Evolutionary conservation across 2,113 vertebrate species (phyloP).

Genomic region (Morone chrysops): DNA sequence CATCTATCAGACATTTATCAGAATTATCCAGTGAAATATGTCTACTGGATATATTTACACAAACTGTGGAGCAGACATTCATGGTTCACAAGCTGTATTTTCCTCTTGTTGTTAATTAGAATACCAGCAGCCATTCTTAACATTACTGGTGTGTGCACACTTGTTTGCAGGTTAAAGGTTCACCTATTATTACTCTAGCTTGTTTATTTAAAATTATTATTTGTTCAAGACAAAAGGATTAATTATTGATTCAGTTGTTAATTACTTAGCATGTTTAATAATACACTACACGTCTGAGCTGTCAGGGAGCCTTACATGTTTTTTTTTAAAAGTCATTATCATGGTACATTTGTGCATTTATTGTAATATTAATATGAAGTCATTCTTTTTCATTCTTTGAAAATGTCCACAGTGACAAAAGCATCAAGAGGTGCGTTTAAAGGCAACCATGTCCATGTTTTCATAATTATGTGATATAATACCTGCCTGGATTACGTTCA

Average conservation of each 20-base stretch:
- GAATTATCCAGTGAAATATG: not conserved
- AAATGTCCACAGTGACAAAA: not conserved
- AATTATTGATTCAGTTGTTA: not conserved
- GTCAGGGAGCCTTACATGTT: not conserved
- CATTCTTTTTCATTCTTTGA: not conserved
- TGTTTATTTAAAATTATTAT: too few relatives aligned
- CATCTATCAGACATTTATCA: not conserved
- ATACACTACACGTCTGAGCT: not conserved
- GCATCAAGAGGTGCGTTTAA: not conserved
- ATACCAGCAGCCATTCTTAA: not conserved
- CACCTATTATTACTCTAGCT: not conserved
- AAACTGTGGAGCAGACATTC: not conserved
- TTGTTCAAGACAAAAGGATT: not conserved
- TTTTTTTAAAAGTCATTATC: not conserved
- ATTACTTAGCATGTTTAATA: not conserved
- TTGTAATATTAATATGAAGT: not conserved
- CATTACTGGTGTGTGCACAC: not conserved
- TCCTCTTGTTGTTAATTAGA: not conserved
- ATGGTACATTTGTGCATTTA: not conserved
- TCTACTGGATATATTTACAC: not conserved
- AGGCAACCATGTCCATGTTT: too few relatives aligned
- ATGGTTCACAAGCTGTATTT: not conserved
- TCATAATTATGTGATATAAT: too few relatives aligned
- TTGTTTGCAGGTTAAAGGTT: not conserved
- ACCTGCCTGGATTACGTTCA: too few relatives aligned